Conservation (phyloP, 2,888 invertebrate genomes). For the Sphaerophoria rueppellii region DNA sequence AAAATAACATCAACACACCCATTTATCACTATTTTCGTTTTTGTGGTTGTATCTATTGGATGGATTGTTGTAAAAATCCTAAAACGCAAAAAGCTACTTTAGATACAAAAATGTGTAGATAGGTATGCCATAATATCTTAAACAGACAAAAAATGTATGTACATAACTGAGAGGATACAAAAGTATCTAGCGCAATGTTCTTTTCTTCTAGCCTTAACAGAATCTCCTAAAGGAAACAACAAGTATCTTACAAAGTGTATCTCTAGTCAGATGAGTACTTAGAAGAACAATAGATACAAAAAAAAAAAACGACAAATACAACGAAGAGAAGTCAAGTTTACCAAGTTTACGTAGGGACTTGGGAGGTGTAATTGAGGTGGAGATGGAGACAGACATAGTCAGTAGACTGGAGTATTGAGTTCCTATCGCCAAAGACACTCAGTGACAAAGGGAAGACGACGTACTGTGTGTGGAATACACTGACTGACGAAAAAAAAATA, state of each 20-base stretch:
- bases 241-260: conserved; percentile 45
- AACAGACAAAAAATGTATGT: conserved; percentile 9
- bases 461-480: conserved; percentile 38
- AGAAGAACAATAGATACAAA: conserved; percentile 64
- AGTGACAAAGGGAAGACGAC: conserved; percentile 21
- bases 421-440: conserved; percentile 46
- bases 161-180: conserved; percentile 45
- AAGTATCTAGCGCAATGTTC: conserved; percentile 26
- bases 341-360: conserved; percentile 50
- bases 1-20: conserved; percentile 55
- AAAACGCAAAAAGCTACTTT: conserved; percentile 67
- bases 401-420: conserved; percentile 41
- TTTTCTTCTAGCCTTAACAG: conserved; percentile 5
- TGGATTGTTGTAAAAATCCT: conserved; percentile 62
- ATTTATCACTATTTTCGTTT: conserved; percentile 49
- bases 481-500: conserved; percentile 34
- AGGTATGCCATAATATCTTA: background rate
- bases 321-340: conserved; percentile 24
- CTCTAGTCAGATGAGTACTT: conserved; percentile 33
- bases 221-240: conserved; percentile 60
- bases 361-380: conserved; percentile 37
- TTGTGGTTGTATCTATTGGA: conserved; percentile 7
- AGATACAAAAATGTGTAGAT: conserved; percentile 15
- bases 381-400: conserved; percentile 6
- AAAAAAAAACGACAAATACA: conserved; percentile 32